phyloP scores from a whole-genome alignment of 2,797 vertebrate genomes.

The Tadarida brasiliensis region DNA sequence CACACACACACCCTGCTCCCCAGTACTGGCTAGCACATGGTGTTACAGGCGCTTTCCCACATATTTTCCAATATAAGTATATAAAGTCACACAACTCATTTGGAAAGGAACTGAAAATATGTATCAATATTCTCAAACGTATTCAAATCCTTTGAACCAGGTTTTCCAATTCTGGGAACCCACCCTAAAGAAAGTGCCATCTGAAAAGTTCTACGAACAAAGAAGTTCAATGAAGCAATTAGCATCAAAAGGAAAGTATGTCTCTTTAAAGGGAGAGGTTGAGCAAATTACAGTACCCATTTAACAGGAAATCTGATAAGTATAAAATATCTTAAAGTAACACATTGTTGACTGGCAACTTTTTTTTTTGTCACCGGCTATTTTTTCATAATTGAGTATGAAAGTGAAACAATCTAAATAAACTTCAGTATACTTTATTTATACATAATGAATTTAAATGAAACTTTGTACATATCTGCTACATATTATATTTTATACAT shows the following conservation, averaged over 20 bases:
- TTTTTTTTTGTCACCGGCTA: too few relatives aligned
- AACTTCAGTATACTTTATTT: too few relatives aligned
- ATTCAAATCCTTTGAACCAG: not conserved
- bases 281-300: not conserved
- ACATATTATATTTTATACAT: too few relatives aligned
- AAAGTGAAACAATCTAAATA: too few relatives aligned
- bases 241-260: not conserved
- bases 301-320: too few relatives aligned
- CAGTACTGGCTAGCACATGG: not conserved
- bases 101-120: not conserved
- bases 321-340: not conserved
- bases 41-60: not conserved
- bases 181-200: not conserved
- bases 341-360: too few relatives aligned
- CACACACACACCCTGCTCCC: not conserved
- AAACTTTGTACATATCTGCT: too few relatives aligned
- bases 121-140: not conserved
- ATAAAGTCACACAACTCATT: not conserved
- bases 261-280: not conserved
- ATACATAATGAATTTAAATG: too few relatives aligned
- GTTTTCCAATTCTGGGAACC: constrained; percentile 4
- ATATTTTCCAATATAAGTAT: not conserved
- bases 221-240: not conserved
- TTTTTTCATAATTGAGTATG: too few relatives aligned
- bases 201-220: not conserved